Percentiles rank a stretch among this genome's conserved stretches.
Evolutionary conservation across 1,140 invertebrate species (phyloP).

Genomic region (Camponotus vicinus): DNA sequence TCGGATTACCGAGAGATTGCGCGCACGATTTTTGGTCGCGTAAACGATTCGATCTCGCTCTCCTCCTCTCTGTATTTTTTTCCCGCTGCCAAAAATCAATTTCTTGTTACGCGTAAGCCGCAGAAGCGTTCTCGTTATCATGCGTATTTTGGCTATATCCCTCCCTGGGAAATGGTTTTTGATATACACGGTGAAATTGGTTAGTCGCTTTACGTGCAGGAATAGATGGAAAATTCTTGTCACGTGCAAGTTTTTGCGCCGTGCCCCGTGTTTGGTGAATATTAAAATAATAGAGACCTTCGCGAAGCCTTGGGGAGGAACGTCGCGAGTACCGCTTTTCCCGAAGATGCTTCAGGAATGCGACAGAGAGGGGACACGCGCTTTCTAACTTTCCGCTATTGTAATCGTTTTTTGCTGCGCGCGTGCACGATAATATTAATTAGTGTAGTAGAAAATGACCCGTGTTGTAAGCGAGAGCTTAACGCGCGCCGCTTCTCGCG

Average conservation of each 20-base stretch:
- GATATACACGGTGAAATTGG: conserved; percentile 17
- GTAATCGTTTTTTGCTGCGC: not conserved
- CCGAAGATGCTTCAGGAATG: not conserved
- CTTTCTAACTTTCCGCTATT: not conserved
- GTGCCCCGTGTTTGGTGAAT: not conserved
- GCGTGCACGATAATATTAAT: conserved; percentile 32
- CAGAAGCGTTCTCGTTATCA: conserved; percentile 31
- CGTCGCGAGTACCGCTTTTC: not conserved
- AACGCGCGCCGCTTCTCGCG: conserved; percentile 55
- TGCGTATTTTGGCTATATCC: conserved; percentile 33
- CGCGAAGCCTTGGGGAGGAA: not conserved
- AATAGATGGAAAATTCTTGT: conserved; percentile 34
- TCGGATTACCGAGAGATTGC: conserved; percentile 61
- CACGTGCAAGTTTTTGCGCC: conserved; percentile 17
- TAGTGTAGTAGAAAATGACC: conserved; percentile 39
- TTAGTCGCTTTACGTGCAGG: conserved; percentile 9
- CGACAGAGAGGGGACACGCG: not conserved
- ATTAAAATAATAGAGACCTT: conserved; percentile 20
- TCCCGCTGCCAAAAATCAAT: conserved; percentile 43
- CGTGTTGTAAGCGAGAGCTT: conserved; percentile 44
- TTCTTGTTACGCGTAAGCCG: conserved; percentile 57
- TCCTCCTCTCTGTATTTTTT: conserved; percentile 4
- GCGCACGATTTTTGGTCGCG: conserved; percentile 47
- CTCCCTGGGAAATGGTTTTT: conserved; percentile 35
- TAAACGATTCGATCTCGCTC: conserved; percentile 20